Evolutionary conservation across 2,797 vertebrate genomes (phyloP), one percentile per base, ranked within the genome.

Genomic region (Stomatorhinus walkeri): DNA sequence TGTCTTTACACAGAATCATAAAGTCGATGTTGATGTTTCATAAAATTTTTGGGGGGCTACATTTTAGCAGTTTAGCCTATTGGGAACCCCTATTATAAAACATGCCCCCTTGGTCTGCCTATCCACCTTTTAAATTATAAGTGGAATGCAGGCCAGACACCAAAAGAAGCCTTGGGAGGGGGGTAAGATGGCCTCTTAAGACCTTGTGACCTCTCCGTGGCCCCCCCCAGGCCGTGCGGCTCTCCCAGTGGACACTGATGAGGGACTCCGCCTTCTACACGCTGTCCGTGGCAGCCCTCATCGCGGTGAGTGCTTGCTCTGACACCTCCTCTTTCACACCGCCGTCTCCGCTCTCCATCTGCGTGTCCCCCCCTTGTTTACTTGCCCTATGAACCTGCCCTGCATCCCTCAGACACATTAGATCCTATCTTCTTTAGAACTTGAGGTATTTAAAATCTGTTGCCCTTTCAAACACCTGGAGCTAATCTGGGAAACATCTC

Each of bases 231-330:
- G 97, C 98, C 0, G 97, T 99, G 92, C 96, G 95, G 3, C 95
- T 99, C 61, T 97, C 98, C 0, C 96, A 97, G 0, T 99, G 98
- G 98, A 96, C 97, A 87, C 96, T 99, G 36, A 92, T 99, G 91
- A 95, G 98, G 89, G 98, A 99, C 92, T 98, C 98, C 0, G 93
- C 94, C 76, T 99, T 97, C 92, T 99, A 99, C 93, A 99, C 96
- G 0, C 94, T 98, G 88, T 96, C 97, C 1, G 96, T 99, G 88
- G 93, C 95, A 0, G 97, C 97, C 0, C 97, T 99, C 89, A 99
- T 99, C 3, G 95, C 92, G 96, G 98, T 99, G 92, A 96, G 94
- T 91, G 51, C n/a, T n/a, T 10, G 0, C 1, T 36, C 76, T 68
- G 14, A 10, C 12, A 5, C 40, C 81, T 48, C 64, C 40, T 40